A percentile compares a stretch with the other conserved stretches of the same genome.
Conservation (phyloP, 2,113 vertebrate genomes). For the Muscicapa adusta region DNA sequence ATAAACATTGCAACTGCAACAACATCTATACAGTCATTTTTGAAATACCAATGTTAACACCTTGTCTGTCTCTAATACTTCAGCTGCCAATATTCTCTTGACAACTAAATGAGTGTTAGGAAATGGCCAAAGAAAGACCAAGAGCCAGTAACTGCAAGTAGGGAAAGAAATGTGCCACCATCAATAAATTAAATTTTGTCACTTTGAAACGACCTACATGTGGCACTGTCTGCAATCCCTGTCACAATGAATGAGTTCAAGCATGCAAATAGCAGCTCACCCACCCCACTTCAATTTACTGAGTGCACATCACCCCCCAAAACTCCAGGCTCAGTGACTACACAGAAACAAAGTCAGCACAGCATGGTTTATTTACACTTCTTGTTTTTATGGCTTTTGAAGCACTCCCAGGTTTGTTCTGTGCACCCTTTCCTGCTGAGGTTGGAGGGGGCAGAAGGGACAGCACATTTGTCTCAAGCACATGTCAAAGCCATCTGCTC, state of each 20-base stretch:
- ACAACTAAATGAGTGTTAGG: not conserved
- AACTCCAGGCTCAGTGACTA: not conserved
- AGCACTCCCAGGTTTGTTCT: not conserved
- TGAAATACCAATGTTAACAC: not conserved
- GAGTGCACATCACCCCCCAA: not conserved
- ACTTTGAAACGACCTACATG: rapidly evolving
- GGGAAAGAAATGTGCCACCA: not conserved
- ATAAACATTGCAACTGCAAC: not conserved
- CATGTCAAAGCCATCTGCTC: constrained; percentile 10
- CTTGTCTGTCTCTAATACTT: not conserved
- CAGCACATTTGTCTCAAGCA: not conserved
- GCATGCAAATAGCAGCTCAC: not conserved
- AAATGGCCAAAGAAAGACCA: not conserved
- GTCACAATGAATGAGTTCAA: rapidly evolving
- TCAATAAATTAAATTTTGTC: not conserved
- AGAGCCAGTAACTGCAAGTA: not conserved
- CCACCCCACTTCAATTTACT: not conserved
- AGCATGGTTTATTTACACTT: not conserved
- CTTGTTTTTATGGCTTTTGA: not conserved
- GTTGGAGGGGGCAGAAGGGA: not conserved
- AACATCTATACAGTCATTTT: not conserved
- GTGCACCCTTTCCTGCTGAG: not conserved
- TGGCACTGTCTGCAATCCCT: not conserved
- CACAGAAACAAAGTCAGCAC: not conserved
- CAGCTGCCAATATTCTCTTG: not conserved